Evolutionary conservation across 1,140 invertebrate genomes (phyloP), one percentile per base, ranked within the genome.

Genomic region (Cyphomyrmex costatus): DNA sequence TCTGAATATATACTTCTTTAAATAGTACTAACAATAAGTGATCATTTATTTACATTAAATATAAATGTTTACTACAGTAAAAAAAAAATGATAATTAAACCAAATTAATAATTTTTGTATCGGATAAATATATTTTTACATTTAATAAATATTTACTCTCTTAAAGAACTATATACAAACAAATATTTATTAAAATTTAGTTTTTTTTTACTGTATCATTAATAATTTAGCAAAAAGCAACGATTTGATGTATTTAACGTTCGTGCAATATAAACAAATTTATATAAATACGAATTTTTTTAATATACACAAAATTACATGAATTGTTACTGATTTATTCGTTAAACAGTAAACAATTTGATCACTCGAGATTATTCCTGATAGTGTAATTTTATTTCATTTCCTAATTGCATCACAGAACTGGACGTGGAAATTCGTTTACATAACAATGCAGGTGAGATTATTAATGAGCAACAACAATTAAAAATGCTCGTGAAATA

Each of bases 401-500:
- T 42, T 42, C 12, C n/a, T 19, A 33, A n/a, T 53, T 24, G 4
- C 2, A 24, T 51, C 14, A 19, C 14, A 66, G 16, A n/a, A 51
- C 1, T 36, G 7, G 2, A 30, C 7, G 14, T 10, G 14, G 14
- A 68, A 68, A 36, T 24, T 21, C 4, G 46, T 33, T 27, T 12
- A 42, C 7, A 2, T 14, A 53, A 16, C 76, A 10, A 24, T 19
- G 2, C n/a, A 19, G 21, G 14, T n/a, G 60, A 66, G 27, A 66
- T 66, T 79, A 79, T 79, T 79, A 68, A 79, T 79, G 4, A 49
- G 8, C 60, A 68, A 21, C 42, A 61, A 68, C 61, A 46, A 79
- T 79, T 49, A 79, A 79, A 79, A 79, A 68, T 79, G 46, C n/a
- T 68, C 27, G 27, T n/a, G 30, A 66, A 79, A 79, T 51, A 68